Percentiles rank a stretch among this genome's conserved stretches.
These are phyloP conservation scores for Ophioninae sp. DNA, from an alignment of 2,888 invertebrate species.

Conservation along the genomic window DNA sequence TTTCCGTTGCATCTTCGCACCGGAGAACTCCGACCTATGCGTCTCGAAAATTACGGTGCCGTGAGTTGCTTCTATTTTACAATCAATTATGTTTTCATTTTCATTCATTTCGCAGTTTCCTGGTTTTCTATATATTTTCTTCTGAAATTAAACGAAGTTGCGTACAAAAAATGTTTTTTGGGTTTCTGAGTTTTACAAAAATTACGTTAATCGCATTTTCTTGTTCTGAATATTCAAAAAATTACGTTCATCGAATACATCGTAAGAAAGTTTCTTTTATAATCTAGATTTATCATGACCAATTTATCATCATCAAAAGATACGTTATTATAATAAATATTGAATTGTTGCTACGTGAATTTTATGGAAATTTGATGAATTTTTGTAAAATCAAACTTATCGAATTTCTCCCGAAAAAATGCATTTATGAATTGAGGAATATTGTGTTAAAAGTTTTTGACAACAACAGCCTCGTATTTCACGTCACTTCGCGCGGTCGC, in stretches of 20 bases:
- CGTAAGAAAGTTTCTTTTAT: too few species aligned
- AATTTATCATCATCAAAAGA: too few species aligned
- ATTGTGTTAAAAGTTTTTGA: slow-evolving; percentile 58
- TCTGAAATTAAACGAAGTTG: too few species aligned
- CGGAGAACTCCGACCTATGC: slow-evolving; percentile 58
- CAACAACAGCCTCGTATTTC: slow-evolving; percentile 62
- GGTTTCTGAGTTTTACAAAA: too few species aligned
- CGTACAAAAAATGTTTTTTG: too few species aligned
- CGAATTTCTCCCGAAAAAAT: background rate
- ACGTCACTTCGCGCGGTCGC: slow-evolving; percentile 61
- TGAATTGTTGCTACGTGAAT: too few species aligned
- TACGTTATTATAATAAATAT: too few species aligned
- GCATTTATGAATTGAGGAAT: background rate
- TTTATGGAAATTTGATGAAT: background rate
- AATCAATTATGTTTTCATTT: background rate
- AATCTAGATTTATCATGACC: too few species aligned
- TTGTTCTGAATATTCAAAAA: too few species aligned
- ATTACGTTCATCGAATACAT: too few species aligned
- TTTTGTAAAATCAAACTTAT: background rate
- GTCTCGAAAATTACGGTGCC: slow-evolving; percentile 62
- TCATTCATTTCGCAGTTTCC: background rate
- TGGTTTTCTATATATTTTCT: too few species aligned
- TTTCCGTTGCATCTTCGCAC: slow-evolving; percentile 52
- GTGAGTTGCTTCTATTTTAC: slow-evolving; percentile 49
- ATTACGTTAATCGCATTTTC: too few species aligned